phyloP scores from a whole-genome alignment of 2,113 vertebrate species.

The Mixornis gularis region DNA sequence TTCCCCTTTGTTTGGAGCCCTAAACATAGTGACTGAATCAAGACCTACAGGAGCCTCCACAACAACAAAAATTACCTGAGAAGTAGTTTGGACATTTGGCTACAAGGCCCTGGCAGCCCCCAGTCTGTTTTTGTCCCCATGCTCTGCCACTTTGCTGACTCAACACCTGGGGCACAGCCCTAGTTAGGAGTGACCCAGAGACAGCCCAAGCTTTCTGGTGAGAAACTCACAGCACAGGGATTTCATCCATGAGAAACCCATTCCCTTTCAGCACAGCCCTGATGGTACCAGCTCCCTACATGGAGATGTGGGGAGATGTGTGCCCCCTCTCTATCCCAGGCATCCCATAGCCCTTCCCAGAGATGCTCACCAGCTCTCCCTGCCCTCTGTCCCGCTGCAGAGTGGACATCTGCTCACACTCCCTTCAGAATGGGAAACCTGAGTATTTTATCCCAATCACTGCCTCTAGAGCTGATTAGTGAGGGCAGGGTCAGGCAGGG shows the following conservation, averaged over 20 bases:
- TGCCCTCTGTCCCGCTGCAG: not conserved
- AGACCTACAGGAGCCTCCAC: not conserved
- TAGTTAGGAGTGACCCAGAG: accelerated
- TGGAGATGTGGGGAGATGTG: accelerated
- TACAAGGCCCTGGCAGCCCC: accelerated
- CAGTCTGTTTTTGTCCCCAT: not conserved
- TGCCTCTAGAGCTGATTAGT: not conserved
- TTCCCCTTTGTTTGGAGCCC: not conserved
- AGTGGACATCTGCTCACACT: not conserved
- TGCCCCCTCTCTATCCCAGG: not conserved
- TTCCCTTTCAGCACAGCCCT: not conserved
- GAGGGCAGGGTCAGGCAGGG: not conserved
- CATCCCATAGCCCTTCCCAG: not conserved
- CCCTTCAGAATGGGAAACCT: not conserved
- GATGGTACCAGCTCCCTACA: not conserved
- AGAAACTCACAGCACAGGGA: not conserved
- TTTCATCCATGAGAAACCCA: not conserved
- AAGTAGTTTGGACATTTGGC: not conserved
- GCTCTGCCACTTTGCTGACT: not conserved
- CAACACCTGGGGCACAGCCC: not conserved
- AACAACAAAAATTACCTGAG: not conserved
- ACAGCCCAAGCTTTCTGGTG: not conserved
- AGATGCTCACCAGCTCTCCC: not conserved
- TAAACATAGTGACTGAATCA: not conserved
- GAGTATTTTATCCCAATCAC: not conserved